These are phyloP conservation scores for Drosophila leonis DNA, from an alignment of 2,888 invertebrate species.

Conservation along the genomic window DNA sequence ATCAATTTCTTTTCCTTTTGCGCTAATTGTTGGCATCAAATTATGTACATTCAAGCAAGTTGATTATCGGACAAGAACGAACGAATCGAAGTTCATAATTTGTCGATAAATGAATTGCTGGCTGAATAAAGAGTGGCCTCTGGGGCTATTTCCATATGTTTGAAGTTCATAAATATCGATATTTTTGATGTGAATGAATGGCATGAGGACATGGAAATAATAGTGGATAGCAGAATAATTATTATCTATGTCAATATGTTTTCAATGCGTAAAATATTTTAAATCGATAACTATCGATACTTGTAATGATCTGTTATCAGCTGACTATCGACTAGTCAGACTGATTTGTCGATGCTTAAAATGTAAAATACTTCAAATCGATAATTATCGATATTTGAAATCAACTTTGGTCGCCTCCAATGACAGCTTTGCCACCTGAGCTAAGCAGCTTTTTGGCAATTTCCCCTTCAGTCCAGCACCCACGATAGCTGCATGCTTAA, in stretches of 20 bases:
- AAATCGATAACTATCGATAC: neutral
- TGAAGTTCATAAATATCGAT: neutral
- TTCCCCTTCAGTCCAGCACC: slow-evolving; percentile 1
- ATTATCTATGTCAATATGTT: too few relatives aligned
- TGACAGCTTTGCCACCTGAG: neutral
- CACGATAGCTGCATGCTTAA: slow-evolving; percentile 40
- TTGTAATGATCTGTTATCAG: neutral
- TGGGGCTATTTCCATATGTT: neutral
- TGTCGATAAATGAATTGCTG: neutral
- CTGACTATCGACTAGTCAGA: neutral
- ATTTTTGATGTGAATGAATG: neutral
- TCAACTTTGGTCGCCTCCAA: neutral
- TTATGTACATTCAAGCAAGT: slow-evolving; percentile 17
- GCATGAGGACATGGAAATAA: neutral
- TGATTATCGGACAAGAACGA: neutral
- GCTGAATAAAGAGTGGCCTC: neutral
- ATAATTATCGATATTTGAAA: neutral
- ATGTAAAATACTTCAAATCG: neutral
- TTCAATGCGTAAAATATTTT: neutral
- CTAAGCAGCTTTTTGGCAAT: slow-evolving; percentile 9
- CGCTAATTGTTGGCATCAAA: slow-evolving; percentile 58
- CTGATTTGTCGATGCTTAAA: neutral
- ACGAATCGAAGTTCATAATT: neutral
- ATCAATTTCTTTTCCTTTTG: slow-evolving; percentile 39
- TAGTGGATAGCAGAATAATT: neutral